Evolutionary conservation across 2,113 vertebrate species (phyloP).

Genomic region (Arenaria interpres): DNA sequence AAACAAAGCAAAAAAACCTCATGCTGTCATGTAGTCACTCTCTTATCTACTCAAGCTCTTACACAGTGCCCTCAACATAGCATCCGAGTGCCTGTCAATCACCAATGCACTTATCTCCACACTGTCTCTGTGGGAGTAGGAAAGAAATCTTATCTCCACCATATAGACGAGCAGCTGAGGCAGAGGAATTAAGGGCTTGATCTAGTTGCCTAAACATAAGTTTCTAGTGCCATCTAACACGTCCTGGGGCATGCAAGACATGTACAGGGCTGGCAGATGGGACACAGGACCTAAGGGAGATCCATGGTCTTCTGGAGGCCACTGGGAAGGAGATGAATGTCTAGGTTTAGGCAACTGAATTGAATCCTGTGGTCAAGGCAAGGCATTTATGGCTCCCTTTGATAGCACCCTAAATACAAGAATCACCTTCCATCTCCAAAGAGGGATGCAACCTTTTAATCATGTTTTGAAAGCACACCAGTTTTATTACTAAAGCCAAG

Average conservation of each 20-base stretch:
- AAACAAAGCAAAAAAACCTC: not conserved
- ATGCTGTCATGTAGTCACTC: constrained; percentile 3
- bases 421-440: not conserved
- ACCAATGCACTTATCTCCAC: not conserved
- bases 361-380: not conserved
- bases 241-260: not conserved
- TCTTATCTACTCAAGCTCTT: constrained; percentile 25
- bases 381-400: not conserved
- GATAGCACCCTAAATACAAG: not conserved
- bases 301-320: not conserved
- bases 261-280: not conserved
- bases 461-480: not conserved
- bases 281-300: not conserved
- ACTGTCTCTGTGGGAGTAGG: not conserved
- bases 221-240: not conserved
- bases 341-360: not conserved
- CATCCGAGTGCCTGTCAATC: constrained; percentile 7
- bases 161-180: not conserved
- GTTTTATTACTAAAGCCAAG: not conserved
- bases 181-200: not conserved
- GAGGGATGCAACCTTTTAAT: not conserved
- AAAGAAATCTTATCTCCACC: constrained; percentile 26
- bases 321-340: not conserved
- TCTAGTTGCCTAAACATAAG: not conserved
- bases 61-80: not conserved